Conservation (phyloP, 2,113 vertebrate genomes). For the Protomyctophum bolini region DNA sequence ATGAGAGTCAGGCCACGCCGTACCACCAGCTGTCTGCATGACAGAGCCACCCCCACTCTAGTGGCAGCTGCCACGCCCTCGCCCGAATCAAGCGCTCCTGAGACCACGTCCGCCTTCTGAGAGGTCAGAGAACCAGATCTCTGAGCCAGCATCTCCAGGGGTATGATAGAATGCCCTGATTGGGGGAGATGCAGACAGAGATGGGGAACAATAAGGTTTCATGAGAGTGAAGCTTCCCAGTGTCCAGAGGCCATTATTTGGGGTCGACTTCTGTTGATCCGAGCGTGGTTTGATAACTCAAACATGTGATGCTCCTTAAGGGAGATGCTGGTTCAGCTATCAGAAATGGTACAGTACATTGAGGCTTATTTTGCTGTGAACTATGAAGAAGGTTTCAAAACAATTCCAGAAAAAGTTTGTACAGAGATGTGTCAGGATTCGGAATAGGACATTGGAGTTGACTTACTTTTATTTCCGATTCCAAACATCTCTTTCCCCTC, state of each 20-base stretch:
- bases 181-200: not conserved
- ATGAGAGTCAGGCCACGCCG: conserved; percentile 61
- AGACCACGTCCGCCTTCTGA: conserved; percentile 5
- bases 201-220: not conserved
- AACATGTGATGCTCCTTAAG: too few species aligned
- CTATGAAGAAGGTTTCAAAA: not conserved
- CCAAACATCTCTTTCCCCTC: conserved; percentile 13
- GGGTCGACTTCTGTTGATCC: too few species aligned
- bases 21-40: conserved; percentile 66
- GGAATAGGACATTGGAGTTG: not conserved
- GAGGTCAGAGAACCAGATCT: not conserved
- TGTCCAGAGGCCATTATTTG: too few species aligned
- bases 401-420: not conserved
- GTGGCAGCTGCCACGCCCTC: conserved; percentile 9
- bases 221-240: not conserved
- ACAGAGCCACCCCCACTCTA: conserved; percentile 32
- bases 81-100: conserved; percentile 20
- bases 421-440: not conserved
- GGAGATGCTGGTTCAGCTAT: too few species aligned
- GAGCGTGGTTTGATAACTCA: too few species aligned
- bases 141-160: conserved; percentile 1
- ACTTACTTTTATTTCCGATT: conserved; percentile 37
- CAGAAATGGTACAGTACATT: too few species aligned
- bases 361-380: too few species aligned
- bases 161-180: not conserved